Percentiles rank a stretch among this genome's conserved stretches.
Conservation (phyloP, 1,140 invertebrate species). For the Drosophila eugracilis region DNA sequence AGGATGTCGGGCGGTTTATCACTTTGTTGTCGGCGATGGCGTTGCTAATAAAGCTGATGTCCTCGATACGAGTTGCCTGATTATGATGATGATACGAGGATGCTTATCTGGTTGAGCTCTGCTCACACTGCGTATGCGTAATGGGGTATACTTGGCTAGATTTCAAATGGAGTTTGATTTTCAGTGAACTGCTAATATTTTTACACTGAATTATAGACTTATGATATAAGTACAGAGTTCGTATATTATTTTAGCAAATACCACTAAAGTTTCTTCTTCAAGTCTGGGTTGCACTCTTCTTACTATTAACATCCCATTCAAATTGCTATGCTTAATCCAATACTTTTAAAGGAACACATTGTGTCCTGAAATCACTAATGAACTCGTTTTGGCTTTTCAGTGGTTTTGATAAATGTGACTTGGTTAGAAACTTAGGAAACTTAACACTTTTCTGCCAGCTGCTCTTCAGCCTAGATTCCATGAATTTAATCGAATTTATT, state of each 20-base stretch:
- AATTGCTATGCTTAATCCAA: too few species aligned
- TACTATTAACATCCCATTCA: too few species aligned
- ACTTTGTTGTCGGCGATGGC: conserved; percentile 47
- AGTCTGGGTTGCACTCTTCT: too few species aligned
- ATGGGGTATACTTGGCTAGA: conserved; percentile 9
- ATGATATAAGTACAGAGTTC: too few species aligned
- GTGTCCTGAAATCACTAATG: background rate
- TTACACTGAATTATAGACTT: too few species aligned
- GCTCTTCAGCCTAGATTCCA: too few species aligned
- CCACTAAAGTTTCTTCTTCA: too few species aligned
- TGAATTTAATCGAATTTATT: background rate
- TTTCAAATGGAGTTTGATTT: conserved; percentile 13
- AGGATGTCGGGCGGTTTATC: conserved; percentile 56
- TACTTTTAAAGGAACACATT: background rate
- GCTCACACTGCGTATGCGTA: conserved; percentile 38
- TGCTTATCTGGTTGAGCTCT: conserved; percentile 3
- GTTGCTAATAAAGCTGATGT: conserved; percentile 34
- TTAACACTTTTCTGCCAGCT: background rate
- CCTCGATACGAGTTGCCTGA: conserved; percentile 22
- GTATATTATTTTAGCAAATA: too few species aligned
- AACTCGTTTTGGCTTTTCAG: background rate
- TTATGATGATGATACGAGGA: conserved; percentile 25
- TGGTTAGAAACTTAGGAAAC: background rate
- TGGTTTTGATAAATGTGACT: background rate
- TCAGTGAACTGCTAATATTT: background rate